Evolutionary conservation across 2,113 vertebrate genomes (phyloP).

Genomic region (Tinamus guttatus): DNA sequence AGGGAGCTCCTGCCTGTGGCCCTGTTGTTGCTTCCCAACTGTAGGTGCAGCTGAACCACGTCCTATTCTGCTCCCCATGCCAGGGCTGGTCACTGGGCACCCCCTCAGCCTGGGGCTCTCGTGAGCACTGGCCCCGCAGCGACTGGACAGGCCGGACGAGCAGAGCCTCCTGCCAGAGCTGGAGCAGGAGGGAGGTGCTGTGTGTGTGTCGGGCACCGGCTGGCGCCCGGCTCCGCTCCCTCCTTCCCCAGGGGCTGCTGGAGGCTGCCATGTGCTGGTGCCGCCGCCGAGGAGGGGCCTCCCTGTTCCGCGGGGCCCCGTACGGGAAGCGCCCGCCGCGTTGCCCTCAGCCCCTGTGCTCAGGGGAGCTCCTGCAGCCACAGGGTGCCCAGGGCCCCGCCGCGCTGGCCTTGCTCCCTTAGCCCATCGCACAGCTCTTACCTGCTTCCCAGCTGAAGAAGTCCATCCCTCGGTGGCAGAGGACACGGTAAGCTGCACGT

Average conservation of each 20-base stretch:
- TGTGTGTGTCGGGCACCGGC: not conserved
- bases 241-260: not conserved
- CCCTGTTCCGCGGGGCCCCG: no score
- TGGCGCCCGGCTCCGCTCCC: not conserved
- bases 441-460: not conserved
- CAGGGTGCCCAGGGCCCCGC: not conserved
- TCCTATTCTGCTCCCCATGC: not conserved
- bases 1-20: not conserved
- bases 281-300: no score
- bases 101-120: fast-evolving
- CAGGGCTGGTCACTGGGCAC: not conserved
- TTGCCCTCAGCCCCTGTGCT: no score
- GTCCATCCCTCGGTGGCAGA: not conserved
- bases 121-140: not conserved
- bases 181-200: not conserved
- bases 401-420: not conserved
- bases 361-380: no score
- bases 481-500: not conserved
- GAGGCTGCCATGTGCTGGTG: not conserved
- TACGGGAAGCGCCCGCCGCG: no score
- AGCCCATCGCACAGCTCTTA: slow-evolving; percentile 5
- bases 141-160: not conserved
- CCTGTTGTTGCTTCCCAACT: not conserved
- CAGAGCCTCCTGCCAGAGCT: not conserved
- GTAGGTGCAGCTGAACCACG: not conserved